Evolutionary conservation across 2,113 vertebrate species (phyloP), one percentile per base, ranked within the genome.

Genomic region (Oncorhynchus keta): DNA sequence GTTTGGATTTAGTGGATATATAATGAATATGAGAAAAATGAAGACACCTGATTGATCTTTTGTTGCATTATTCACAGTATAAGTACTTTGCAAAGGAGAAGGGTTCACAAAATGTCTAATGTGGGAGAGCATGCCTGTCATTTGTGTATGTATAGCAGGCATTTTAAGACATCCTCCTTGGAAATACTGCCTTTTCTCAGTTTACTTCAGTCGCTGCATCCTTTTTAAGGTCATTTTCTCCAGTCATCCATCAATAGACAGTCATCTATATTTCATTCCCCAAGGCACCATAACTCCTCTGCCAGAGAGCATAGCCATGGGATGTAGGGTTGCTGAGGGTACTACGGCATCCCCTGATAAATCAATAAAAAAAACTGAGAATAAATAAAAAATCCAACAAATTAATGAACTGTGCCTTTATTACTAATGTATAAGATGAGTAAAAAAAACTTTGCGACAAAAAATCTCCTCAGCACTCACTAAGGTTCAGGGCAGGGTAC

Each of bases 11-110:
- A 70, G 77, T 74, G 18, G 26, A 28, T n/a, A 18, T 45, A 55
- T 64, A 49, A 70, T 45, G 59, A 79, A 62, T 59, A 61, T 24
- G 39, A 30, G 24, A 26, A 67, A 32, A 67, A 16, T 67, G 28
- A 28, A 67, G 55, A 57, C 16, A 57, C 55, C 18, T 20, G 55
- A 57, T 57, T 13, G 4, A 57, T 57, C 14, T 20, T 57, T 57
- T 57, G 55, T 20, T 57, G 55, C 55, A 9, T 57, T 57, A 57
- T 16, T 57, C 14, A 57, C 18, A 45, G 9, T 57, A 57, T 14
- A 16, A 16, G 18, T 57, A 20, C 16, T 57, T 14, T 57, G 20
- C 13, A 14, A 57, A 18, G 20, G 55, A 57, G 13, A 18, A 57
- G 4, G 20, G 18, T 57, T 57, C 39, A 45, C 39, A 57, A 57